Evolutionary conservation across 2,888 invertebrate genomes (phyloP).

Genomic region (Cantharis flavilabris): DNA sequence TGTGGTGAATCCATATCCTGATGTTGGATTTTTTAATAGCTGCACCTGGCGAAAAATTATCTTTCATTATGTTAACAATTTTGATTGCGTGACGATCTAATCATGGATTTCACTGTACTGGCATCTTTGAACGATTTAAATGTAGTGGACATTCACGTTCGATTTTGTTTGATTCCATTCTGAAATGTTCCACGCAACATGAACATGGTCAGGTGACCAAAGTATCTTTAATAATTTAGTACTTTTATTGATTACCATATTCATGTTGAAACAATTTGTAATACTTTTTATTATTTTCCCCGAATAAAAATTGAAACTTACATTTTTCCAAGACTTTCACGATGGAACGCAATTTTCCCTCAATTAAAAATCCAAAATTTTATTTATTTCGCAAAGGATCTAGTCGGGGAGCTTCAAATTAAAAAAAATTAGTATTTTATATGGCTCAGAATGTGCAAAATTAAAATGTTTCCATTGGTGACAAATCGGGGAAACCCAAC

Average conservation of each 20-base stretch:
- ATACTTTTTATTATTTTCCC: not conserved
- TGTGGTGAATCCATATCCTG: slow-evolving; percentile 94
- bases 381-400: too few species aligned
- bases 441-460: too few species aligned
- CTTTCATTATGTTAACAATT: slow-evolving; percentile 18
- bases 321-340: not conserved
- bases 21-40: slow-evolving; percentile 80
- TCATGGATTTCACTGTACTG: slow-evolving; percentile 6
- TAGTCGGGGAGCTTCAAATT: too few species aligned
- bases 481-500: too few species aligned
- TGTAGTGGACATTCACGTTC: slow-evolving; percentile 22
- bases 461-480: too few species aligned
- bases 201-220: slow-evolving; percentile 47
- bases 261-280: slow-evolving; percentile 22
- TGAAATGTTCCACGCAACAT: slow-evolving; percentile 32
- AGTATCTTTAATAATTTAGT: slow-evolving; percentile 51
- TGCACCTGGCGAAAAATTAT: slow-evolving; percentile 61
- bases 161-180: slow-evolving; percentile 26
- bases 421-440: too few species aligned
- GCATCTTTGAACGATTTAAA: slow-evolving; percentile 17
- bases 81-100: not conserved
- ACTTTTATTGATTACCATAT: slow-evolving; percentile 44
- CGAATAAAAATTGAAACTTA: not conserved
- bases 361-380: too few species aligned
- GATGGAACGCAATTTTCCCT: too few species aligned